Evolutionary conservation across 2,113 vertebrate species (phyloP).

Genomic region (Scopus umbretta): DNA sequence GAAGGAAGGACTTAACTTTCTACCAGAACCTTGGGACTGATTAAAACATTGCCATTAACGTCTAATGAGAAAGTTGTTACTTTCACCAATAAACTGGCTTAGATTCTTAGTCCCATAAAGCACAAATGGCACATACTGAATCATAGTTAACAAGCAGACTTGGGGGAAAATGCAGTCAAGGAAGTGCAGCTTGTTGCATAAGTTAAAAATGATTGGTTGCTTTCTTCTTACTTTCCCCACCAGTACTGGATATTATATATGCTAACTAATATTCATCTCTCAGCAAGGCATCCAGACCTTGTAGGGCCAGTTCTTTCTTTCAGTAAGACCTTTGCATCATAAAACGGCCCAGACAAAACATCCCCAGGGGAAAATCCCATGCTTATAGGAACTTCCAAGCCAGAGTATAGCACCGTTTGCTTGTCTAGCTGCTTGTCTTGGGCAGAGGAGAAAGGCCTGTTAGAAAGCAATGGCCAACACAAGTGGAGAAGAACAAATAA

Average conservation of each 20-base stretch:
- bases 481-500: not conserved
- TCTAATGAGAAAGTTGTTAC: slow-evolving; percentile 31
- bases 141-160: not conserved
- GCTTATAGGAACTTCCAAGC: not conserved
- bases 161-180: not conserved
- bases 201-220: not conserved
- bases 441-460: not conserved
- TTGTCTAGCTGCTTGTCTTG: not conserved
- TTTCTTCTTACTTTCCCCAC: not conserved
- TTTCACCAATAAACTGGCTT: not conserved
- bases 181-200: not conserved
- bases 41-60: not conserved
- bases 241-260: not conserved
- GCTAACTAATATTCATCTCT: not conserved
- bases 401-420: not conserved
- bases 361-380: not conserved
- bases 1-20: not conserved
- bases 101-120: not conserved
- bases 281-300: not conserved
- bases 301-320: slow-evolving; percentile 25
- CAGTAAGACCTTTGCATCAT: not conserved
- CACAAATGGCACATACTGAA: not conserved
- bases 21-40: not conserved
- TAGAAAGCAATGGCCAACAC: not conserved
- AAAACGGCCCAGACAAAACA: not conserved